phyloP scores from a whole-genome alignment of 2,888 invertebrate genomes.

The Asteroscopus sphinx region DNA sequence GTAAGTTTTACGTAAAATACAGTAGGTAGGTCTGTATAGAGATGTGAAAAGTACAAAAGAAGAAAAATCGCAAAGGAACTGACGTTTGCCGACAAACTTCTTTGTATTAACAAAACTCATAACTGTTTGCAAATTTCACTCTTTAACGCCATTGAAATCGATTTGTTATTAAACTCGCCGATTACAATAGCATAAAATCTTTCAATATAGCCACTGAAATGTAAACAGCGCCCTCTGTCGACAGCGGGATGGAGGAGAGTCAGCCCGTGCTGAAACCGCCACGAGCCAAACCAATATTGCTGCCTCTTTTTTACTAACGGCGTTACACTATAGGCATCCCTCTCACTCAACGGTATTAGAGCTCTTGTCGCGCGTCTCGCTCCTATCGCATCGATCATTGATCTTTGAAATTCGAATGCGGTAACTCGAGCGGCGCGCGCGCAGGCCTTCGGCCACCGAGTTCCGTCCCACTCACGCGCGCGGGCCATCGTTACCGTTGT shows the following conservation, averaged over 20 bases:
- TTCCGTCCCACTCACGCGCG: slow-evolving; percentile 81
- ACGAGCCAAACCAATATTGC: slow-evolving; percentile 79
- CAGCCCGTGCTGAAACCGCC: slow-evolving; percentile 76
- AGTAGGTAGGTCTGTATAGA: too few species aligned
- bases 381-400: slow-evolving; percentile 88
- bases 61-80: slow-evolving; percentile 29
- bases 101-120: slow-evolving; percentile 56
- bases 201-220: slow-evolving; percentile 58
- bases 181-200: slow-evolving; percentile 55
- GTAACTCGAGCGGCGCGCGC: slow-evolving; percentile 87
- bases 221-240: slow-evolving; percentile 79
- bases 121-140: slow-evolving; percentile 54
- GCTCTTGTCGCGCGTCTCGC: slow-evolving; percentile 77
- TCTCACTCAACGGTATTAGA: slow-evolving; percentile 64
- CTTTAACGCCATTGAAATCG: slow-evolving; percentile 54
- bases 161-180: slow-evolving; percentile 60
- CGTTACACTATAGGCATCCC: slow-evolving; percentile 59
- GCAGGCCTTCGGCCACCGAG: slow-evolving; percentile 77
- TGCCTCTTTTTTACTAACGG: slow-evolving; percentile 64
- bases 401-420: slow-evolving; percentile 88
- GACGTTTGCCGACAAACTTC: slow-evolving; percentile 39
- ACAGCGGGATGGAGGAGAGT: slow-evolving; percentile 44
- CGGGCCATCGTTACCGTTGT: slow-evolving; percentile 79
- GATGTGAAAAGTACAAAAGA: neutral
- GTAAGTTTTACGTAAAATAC: too few species aligned